These are phyloP conservation scores for Thunnus maccoyii DNA, from an alignment of 2,113 vertebrate genomes.

Conservation along the genomic window DNA sequence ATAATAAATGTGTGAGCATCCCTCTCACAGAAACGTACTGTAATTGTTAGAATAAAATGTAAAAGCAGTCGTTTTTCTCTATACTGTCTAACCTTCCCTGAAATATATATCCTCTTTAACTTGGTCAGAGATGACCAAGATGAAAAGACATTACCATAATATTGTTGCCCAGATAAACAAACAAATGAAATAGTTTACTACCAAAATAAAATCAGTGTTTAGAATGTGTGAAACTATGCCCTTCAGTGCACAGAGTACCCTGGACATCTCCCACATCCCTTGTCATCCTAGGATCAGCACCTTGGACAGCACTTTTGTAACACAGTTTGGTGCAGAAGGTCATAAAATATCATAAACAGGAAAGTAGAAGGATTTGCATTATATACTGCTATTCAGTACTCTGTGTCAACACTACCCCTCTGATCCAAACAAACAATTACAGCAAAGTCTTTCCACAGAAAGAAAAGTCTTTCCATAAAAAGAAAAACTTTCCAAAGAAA, in stretches of 20 bases:
- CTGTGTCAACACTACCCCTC: not conserved
- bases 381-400: not conserved
- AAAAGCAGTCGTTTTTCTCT: too few relatives aligned
- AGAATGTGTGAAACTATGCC: not conserved
- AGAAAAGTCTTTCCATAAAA: too few relatives aligned
- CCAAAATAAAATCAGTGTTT: not conserved
- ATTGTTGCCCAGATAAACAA: too few relatives aligned
- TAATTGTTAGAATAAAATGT: too few relatives aligned
- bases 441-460: not conserved
- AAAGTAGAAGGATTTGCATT: not conserved
- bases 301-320: not conserved
- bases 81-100: too few relatives aligned
- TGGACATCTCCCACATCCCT: not conserved
- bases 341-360: not conserved
- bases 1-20: too few relatives aligned
- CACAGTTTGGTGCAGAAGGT: not conserved
- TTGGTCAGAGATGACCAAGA: too few relatives aligned
- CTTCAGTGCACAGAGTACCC: not conserved
- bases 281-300: conserved; percentile 13
- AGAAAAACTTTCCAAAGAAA: too few relatives aligned
- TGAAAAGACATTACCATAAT: too few relatives aligned
- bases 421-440: not conserved
- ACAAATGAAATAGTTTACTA: not conserved
- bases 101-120: too few relatives aligned
- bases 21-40: too few relatives aligned